Base-by-base conservation (phyloP, 2,797 vertebrate species). In the Columba guinea region DNA sequence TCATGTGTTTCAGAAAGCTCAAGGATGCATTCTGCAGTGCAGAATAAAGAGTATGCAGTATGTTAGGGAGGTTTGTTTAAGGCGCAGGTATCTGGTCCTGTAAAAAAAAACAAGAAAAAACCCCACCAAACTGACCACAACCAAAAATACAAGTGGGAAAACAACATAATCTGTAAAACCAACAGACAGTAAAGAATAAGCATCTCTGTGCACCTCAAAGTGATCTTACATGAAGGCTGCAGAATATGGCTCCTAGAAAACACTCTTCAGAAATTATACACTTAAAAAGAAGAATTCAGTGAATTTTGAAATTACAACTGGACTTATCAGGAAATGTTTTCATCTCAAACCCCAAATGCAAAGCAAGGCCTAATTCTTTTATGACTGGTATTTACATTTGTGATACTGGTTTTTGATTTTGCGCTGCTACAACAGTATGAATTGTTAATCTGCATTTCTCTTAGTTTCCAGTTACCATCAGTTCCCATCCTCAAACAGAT, bases 21-120 rank as follows among this genome's bases (percentile, higher is more conserved):
- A 69, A 65, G 41, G n/a, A 34, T 63, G 23, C 4, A 1, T 84
- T 87, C 41, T 13, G 3, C 35, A 63, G 27, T 23, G 24, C 60
- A 41, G 0, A 84, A 39, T 28, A 20, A 59, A 32, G 24, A 39
- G 12, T 39, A 15, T 69, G 3, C 1, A 3, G 8, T 70, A 18
- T 1, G 1, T 10, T 48, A 21, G 7, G 23, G 5, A 62, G 19
- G 37, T 90, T 90, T 63, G 13, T 46, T 52, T 63, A 71, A 70
- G 39, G 30, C 37, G 30, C 5, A 23, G 7, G 3, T 76, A 22
- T 68, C 26, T 80, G 16, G 18, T 75, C 14, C 69, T 91, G 19
- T 5, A 4, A 12, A n/a, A 69, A 44, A 17, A 20, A 15, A 39
- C 17, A 24, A 12, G 5, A 39, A 23, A 16, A 52, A 18, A 70